Evolutionary conservation across 2,797 vertebrate genomes (phyloP), one percentile per base, ranked within the genome.

Genomic region (Tenualosa thibaudeaui): DNA sequence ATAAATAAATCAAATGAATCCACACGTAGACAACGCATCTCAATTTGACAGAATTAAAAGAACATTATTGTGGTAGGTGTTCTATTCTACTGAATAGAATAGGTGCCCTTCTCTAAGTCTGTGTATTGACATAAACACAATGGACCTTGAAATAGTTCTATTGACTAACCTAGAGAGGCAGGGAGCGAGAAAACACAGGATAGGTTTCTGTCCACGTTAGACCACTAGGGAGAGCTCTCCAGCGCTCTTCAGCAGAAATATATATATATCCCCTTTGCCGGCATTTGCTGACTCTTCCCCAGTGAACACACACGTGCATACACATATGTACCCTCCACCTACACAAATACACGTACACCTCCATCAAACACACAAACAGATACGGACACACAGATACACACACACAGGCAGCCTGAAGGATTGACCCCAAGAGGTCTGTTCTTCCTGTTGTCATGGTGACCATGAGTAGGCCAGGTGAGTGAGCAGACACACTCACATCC

Each of bases 191-290:
- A 53, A 43, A 9, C 13, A 15, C 22, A 81, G 82, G 43, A 22
- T 31, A 46, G 81, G 49, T 75, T 75, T 82, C 62, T 78, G 37
- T 78, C 71, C 46, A 5, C 9, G 24, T 83, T 82, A 54, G 81
- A 50, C 88, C 86, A 84, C 86, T 86, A 86, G 83, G 82, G 85
- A 86, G 86, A 83, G 85, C 88, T 83, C 43, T 85, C 60, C 26
- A 43, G 46, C 49, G 60, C 56, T 26, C 50, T 1, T 51, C 19
- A 60, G 56, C 54, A 19, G 68, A 71, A 43, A 19, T 22, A 71
- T 17, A 0, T 5, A 51, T 56, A 58, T 53, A 58, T 81, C 68
- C 37, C 1, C 15, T 75, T 31, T 3, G 26, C 62, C 15, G 15
- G 15, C 37, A 43, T 75, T 75, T 75, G 37, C 68, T 40, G 31